Evolutionary conservation across 2,113 vertebrate genomes (phyloP).

Genomic region (Nibea coibor): DNA sequence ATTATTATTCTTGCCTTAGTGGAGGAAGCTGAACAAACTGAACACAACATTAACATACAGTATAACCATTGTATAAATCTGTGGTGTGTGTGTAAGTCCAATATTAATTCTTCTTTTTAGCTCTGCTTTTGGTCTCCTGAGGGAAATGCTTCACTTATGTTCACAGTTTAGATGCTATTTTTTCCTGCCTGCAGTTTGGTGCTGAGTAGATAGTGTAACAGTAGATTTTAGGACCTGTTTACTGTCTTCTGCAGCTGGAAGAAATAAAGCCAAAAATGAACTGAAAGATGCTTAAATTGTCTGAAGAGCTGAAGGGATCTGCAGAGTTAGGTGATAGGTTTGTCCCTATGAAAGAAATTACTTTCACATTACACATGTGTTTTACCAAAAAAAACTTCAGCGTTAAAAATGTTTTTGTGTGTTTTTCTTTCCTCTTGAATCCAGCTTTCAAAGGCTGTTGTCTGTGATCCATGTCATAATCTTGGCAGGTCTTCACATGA

Average conservation of each 20-base stretch:
- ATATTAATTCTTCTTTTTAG: not conserved
- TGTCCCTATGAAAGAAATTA: not conserved
- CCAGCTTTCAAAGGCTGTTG: not conserved
- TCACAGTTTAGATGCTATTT: not conserved
- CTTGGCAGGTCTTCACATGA: not conserved
- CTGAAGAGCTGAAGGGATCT: not conserved
- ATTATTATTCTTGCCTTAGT: not conserved
- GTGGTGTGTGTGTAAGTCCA: not conserved
- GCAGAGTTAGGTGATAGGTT: not conserved
- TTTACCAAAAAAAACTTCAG: not conserved
- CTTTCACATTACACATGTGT: not conserved
- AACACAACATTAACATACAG: not conserved
- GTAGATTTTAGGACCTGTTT: not conserved
- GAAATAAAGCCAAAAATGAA: not conserved
- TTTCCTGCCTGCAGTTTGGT: not conserved
- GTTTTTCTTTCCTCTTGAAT: not conserved
- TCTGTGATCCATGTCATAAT: conserved; percentile 3
- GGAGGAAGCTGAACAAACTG: not conserved
- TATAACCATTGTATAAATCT: no score
- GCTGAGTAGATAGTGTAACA: not conserved
- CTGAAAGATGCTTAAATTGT: not conserved
- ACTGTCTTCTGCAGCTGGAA: not conserved
- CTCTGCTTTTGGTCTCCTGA: not conserved
- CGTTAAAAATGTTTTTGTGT: not conserved
- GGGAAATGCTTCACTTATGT: not conserved